Conservation (phyloP, 2,888 invertebrate species). For the Heliconius erato region DNA sequence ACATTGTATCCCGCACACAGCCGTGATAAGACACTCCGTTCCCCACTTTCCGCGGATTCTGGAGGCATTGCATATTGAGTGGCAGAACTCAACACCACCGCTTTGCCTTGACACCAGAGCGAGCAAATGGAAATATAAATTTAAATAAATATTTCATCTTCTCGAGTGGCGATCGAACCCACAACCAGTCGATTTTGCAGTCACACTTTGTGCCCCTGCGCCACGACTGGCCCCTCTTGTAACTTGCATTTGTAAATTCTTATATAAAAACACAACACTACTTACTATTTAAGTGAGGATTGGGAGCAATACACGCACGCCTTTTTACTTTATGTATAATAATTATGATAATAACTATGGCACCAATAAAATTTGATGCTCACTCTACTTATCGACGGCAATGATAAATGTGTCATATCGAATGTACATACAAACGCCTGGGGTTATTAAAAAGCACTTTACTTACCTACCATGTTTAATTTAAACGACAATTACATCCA, state of each 20-base stretch:
- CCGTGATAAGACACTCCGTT: no score
- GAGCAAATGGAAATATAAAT: no score
- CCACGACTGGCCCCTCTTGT: no score
- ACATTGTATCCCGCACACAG: no score
- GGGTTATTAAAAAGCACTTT: background rate
- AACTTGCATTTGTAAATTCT: background rate
- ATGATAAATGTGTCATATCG: conserved; percentile 1
- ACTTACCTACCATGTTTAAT: background rate
- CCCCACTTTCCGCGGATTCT: no score
- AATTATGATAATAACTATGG: background rate
- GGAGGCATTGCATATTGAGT: no score
- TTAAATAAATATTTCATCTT: no score
- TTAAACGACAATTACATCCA: conserved; percentile 5
- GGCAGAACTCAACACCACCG: no score
- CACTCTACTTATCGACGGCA: background rate
- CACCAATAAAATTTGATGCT: background rate
- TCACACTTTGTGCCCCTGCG: no score
- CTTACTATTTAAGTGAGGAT: background rate
- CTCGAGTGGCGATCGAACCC: no score
- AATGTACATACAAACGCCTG: background rate
- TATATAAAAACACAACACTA: background rate
- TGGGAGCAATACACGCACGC: background rate
- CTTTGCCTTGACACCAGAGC: no score
- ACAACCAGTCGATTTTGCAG: no score
- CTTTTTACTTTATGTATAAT: background rate